These are phyloP conservation scores for Syngnathus scovelli DNA, from an alignment of 2,113 vertebrate genomes.

Conservation along the genomic window DNA sequence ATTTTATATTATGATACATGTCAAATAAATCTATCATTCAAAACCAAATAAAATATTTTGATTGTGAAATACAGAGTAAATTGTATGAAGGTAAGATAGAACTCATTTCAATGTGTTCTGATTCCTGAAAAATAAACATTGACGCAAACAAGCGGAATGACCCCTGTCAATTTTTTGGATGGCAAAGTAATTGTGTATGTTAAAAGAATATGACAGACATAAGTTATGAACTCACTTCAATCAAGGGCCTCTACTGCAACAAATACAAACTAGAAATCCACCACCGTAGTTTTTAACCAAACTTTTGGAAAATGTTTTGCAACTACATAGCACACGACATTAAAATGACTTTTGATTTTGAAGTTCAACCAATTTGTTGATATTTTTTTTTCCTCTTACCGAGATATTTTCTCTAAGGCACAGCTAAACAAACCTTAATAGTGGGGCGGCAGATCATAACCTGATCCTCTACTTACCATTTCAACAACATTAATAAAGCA, in stretches of 20 bases:
- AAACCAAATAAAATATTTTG: not conserved
- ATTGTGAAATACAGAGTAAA: not conserved
- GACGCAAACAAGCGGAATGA: not conserved
- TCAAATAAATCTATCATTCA: not conserved
- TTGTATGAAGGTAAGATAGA: not conserved
- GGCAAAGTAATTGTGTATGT: not conserved
- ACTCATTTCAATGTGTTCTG: not conserved
- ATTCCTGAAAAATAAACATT: not conserved
- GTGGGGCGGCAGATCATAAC: not conserved
- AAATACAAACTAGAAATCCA: not conserved
- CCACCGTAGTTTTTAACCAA: not conserved
- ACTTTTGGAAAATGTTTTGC: not conserved
- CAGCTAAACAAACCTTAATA: not conserved
- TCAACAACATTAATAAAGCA: constrained; percentile 9
- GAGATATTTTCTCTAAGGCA: not conserved
- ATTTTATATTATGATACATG: not conserved
- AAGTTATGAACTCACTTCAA: not conserved
- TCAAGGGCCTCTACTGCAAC: not conserved
- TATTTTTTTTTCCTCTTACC: too few relatives aligned
- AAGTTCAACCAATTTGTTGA: too few relatives aligned
- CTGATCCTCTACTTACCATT: constrained; percentile 44
- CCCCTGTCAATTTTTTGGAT: not conserved
- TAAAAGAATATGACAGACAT: not conserved
- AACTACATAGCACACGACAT: too few relatives aligned
- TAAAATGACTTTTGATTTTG: too few relatives aligned